phyloP scores from a whole-genome alignment of 2,888 invertebrate genomes.

The Drosophila cognata region DNA sequence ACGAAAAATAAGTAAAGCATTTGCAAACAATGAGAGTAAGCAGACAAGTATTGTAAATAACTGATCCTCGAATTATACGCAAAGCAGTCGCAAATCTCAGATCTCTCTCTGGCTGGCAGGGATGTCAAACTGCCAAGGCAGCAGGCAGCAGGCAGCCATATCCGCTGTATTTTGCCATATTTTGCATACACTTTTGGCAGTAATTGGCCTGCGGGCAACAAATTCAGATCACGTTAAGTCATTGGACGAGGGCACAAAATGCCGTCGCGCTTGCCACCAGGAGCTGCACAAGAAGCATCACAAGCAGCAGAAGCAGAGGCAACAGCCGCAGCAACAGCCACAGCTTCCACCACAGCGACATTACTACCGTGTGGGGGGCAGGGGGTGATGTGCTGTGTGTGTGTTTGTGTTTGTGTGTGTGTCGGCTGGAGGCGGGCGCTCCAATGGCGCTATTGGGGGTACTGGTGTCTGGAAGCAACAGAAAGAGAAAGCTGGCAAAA shows the following conservation, averaged over 20 bases:
- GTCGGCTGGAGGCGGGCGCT: slow-evolving; percentile 59
- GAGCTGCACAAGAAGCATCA: slow-evolving; percentile 20
- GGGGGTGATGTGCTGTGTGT: neutral
- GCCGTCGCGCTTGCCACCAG: slow-evolving; percentile 60
- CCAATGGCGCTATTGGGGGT: slow-evolving; percentile 54
- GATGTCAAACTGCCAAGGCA: slow-evolving; percentile 21
- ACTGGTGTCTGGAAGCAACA: slow-evolving; percentile 21
- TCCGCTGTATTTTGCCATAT: slow-evolving; percentile 48
- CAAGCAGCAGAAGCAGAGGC: slow-evolving; percentile 22
- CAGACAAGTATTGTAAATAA: neutral
- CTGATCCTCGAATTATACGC: neutral
- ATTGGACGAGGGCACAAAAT: slow-evolving; percentile 70
- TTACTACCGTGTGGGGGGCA: slow-evolving; percentile 21
- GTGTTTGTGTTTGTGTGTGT: neutral
- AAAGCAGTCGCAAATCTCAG: slow-evolving; percentile 9
- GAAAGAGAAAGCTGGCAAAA: slow-evolving; percentile 51
- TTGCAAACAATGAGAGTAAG: neutral
- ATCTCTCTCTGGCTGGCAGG: slow-evolving; percentile 4
- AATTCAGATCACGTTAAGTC: slow-evolving; percentile 81
- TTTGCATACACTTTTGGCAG: slow-evolving; percentile 70
- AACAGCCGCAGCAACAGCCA: slow-evolving; percentile 44
- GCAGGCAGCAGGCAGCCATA: slow-evolving; percentile 8
- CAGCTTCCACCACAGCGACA: slow-evolving; percentile 56
- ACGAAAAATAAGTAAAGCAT: neutral
- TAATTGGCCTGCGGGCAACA: slow-evolving; percentile 79